Base-by-base conservation (phyloP, 2,113 vertebrate species). In the Heloderma charlesbogerti region DNA sequence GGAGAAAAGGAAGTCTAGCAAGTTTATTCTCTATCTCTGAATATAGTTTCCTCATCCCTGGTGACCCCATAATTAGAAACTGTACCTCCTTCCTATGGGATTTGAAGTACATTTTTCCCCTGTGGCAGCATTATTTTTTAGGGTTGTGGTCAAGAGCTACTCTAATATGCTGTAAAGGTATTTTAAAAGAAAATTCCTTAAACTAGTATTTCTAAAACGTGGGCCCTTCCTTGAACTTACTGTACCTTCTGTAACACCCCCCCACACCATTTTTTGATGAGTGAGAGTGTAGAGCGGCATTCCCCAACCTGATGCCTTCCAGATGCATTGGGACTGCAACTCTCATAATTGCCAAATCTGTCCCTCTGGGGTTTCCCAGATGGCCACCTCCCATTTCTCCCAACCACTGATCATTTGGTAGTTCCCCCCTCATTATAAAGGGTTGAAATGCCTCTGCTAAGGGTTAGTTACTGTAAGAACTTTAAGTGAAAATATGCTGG, bases 51-150 rank as follows among this genome's bases (percentile, higher is more conserved):
- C 5, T 57, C 45, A 1, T 57, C 45, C 13, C 57, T 86, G 85
- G 85, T 82, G 90, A 67, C 77, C 75, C 63, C n/a, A 88, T n/a
- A 67, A 88, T 31, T 34, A 88, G 57, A 90, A 67, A 63, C 43
- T 6, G 51, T 27, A 91, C 48, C 3, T 27, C 85, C 90, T 94
- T 88, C 83, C 85, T 88, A 84, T 18, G 79, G 91, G 57, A 71
- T 10, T 43, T 72, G 67, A 4, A 81, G 31, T 2, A 0, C 29
- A 48, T 69, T 91, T 94, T 54, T 91, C 37, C 90, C 86, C 43
- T 67, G 25, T 31, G 54, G 67, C 57, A 78, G 69, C 43, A 9
- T 77, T 84, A 31, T 63, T 18, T 34, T 78, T 18, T 34, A 54
- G 43, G 48, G 71, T 89, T 18, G 51, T 87, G 54, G 83, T 87